Conservation (phyloP, 2,888 invertebrate species). For the Tipula lateralis region DNA sequence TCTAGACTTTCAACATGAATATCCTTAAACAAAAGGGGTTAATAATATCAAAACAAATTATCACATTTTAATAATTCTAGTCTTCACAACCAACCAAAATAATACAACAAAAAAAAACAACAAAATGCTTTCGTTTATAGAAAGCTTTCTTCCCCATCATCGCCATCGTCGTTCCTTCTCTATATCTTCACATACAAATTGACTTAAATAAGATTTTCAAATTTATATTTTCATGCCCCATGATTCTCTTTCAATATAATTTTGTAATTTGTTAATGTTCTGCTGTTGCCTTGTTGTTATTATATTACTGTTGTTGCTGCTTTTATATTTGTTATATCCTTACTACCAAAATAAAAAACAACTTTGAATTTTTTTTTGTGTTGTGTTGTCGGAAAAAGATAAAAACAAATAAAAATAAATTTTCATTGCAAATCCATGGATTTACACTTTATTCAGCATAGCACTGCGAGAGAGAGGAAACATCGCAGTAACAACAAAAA, state of each 20-base stretch:
- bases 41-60: conserved; percentile 11
- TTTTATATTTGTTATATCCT: neutral
- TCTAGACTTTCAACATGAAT: conserved; percentile 11
- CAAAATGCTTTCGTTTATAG: neutral
- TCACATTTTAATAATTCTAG: neutral
- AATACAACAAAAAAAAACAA: neutral
- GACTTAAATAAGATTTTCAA: conserved; percentile 24
- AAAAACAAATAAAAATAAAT: conserved; percentile 6
- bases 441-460: neutral
- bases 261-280: conserved; percentile 24
- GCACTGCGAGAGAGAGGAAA: neutral
- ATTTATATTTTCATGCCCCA: conserved; percentile 19
- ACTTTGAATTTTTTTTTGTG: neutral
- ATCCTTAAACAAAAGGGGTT: conserved; percentile 11
- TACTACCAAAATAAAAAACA: neutral
- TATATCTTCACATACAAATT: neutral
- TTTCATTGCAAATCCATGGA: conserved; percentile 1
- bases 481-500: neutral
- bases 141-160: neutral
- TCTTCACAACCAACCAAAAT: neutral
- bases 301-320: neutral
- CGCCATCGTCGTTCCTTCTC: neutral
- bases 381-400: neutral
- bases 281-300: conserved; percentile 11
- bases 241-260: conserved; percentile 13